Evolutionary conservation across 2,888 invertebrate genomes (phyloP), one percentile per base, ranked within the genome.

Genomic region (Dryobota labecula): DNA sequence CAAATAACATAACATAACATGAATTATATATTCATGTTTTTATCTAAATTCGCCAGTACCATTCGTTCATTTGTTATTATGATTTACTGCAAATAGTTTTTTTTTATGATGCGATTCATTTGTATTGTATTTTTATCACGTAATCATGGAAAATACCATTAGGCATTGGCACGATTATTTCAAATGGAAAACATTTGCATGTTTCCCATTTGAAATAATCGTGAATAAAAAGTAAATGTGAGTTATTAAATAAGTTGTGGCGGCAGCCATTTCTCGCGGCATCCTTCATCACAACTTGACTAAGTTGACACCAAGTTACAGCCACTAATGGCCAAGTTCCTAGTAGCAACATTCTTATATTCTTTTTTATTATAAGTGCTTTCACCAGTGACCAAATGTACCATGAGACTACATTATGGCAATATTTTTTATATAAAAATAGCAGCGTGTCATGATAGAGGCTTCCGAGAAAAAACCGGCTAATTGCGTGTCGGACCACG

Each of bases 271-370:
- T 38, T 51, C 43, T 45, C 3, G 43, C 30, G 8, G 64, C 51
- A 33, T 62, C 6, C 6, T 74, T 47, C 57, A 61, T 76, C 56
- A 62, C 7, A 65, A 76, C 65, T 76, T 75, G 33, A 54, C 49
- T 64, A 61, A 64, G 60, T 69, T 38, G 24, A 27, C 33, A 56
- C 43, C 38, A 69, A 74, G 49, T 76, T 64, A 60, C 38, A 54
- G 53, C 20, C 49, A 33, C 45, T 69, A 74, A 74, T 64, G 60
- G 45, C 60, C 49, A 61, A 61, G 75, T 69, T 56, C 2, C 13
- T n/a, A 3, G 43, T n/a, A 41, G 43, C 18, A 65, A 30, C 13
- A 20, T 30, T 54, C 0, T 30, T 54, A 20, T 11, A 54, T 11
- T 54, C 11, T 54, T 64, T 67, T 58, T 73, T 54, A 58, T 57